Base-by-base conservation (phyloP, 2,113 vertebrate genomes). In the Apaloderma vittatum region DNA sequence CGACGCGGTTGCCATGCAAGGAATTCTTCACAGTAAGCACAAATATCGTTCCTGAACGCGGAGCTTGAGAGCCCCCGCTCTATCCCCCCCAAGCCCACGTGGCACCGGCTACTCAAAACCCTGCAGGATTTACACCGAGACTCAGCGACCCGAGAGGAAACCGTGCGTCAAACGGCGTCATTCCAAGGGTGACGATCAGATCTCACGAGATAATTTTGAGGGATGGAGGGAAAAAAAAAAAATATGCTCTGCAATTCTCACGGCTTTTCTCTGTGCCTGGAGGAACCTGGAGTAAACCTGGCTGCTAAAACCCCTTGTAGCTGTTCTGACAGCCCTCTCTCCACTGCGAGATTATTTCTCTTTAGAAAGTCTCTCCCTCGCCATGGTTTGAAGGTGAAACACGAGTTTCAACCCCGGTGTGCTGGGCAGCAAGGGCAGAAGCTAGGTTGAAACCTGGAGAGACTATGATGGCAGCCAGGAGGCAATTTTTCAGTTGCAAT, bases 41-140 rank as follows among this genome's bases (percentile, higher is more conserved):
- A 13, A 86, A 66, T 2, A n/a, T 49, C 2, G 12, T 17, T 43
- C n/a, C 24, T 30, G 75, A 32, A 55, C 40, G 46, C 29, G 37
- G 75, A 77, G 59, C 63, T 51, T 9, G n/a, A 70, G 76, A 80
- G 76, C 55, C 72, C 54, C 59, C 12, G 36, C 27, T 48, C 71
- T 29, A 34, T 40, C 55, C 79, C 16, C 21, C 58, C 9, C 1
- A 0, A 2, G 55, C 36, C n/a, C 0, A 40, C 40, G 0, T 0
- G 22, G 65, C 76, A 63, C 63, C 71, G 40, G n/a, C 73, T 34
- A 18, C 77, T 59, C 62, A 55, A 23, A 19, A 6, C 37, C 71
- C 68, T 75, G 34, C 65, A 59, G 32, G 55, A 74, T 26, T 80
- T 23, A 49, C 12, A 6, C 40, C 16, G 29, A 61, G 57, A 48